A percentile compares a stretch with the other conserved stretches of the same genome.
Conservation (phyloP, 2,113 vertebrate genomes). For the Globicephala melas region DNA sequence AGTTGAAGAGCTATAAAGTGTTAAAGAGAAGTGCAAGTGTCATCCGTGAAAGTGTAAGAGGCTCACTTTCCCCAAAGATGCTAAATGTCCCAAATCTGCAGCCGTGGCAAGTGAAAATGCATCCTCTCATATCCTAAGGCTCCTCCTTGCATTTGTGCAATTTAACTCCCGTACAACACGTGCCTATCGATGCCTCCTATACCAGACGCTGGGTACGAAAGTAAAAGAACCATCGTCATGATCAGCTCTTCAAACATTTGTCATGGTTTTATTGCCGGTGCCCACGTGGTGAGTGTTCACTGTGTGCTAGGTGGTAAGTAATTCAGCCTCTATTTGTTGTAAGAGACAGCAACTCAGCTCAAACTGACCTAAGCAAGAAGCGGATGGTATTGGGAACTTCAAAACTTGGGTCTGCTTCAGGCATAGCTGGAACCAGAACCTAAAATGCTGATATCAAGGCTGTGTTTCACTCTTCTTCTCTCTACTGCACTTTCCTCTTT, state of each 20-base stretch:
- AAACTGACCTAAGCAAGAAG: neutral
- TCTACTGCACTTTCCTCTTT: neutral
- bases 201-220: neutral
- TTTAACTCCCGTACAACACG: neutral
- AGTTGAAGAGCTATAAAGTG: neutral
- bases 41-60: neutral
- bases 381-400: neutral
- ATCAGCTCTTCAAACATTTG: neutral
- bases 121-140: neutral
- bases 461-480: neutral
- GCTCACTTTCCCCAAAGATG: neutral
- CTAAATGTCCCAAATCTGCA: neutral
- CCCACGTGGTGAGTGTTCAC: accelerated
- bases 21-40: neutral
- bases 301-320: too few relatives aligned
- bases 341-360: neutral
- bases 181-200: neutral
- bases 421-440: neutral
- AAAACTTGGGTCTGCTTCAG: neutral
- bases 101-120: neutral
- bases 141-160: neutral
- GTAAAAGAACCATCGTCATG: neutral
- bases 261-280: neutral
- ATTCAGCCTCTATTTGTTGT: neutral
- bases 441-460: neutral